Evolutionary conservation across 1,140 invertebrate species (phyloP), one percentile per base, ranked within the genome.

Genomic region (Uloborus diversus): DNA sequence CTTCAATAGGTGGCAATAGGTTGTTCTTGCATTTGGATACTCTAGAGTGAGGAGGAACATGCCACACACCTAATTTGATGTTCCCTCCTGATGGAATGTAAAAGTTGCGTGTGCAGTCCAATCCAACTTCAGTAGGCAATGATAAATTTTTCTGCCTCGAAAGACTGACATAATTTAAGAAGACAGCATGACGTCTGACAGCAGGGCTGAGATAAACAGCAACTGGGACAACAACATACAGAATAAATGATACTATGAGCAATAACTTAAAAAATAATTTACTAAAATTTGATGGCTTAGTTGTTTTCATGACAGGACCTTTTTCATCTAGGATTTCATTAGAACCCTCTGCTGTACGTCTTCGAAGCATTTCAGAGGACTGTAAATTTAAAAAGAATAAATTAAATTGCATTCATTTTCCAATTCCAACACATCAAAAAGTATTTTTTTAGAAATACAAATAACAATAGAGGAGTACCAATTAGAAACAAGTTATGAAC

Each of bases 71-170:
- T 3, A 83, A 33, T 51, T 78, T 80, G 7, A 81, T 27, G 14
- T 35, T 42, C 20, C 57, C 57, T 35, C 68, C 82, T 4, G 70
- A 76, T 2, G 66, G 14, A 3, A 83, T 51, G 30, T 79, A 80
- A 33, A 82, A 80, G n/a, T 83, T 73, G 30, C 56, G 79, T 4
- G 82, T 51, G 37, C 81, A 83, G 11, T 62, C 75, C 3, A 83
- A 47, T n/a, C 81, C 82, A 27, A 56, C 76, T 59, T 75, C 59
- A 5, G 64, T 35, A 17, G 83, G 83, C 35, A 66, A 23, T 3
- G 82, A 82, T 2, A 82, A 51, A 25, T 82, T 82, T 14, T 42
- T 62, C 27, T 64, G 42, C 3, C 35, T 61, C 2, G 81, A 73
- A 20, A 83, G 33, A 32, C 56, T 81, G 2, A 82, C 66, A 37